Percentiles rank a stretch among this genome's conserved stretches.
Evolutionary conservation across 2,113 vertebrate species (phyloP).

Genomic region (Gymnorhina tibicen): DNA sequence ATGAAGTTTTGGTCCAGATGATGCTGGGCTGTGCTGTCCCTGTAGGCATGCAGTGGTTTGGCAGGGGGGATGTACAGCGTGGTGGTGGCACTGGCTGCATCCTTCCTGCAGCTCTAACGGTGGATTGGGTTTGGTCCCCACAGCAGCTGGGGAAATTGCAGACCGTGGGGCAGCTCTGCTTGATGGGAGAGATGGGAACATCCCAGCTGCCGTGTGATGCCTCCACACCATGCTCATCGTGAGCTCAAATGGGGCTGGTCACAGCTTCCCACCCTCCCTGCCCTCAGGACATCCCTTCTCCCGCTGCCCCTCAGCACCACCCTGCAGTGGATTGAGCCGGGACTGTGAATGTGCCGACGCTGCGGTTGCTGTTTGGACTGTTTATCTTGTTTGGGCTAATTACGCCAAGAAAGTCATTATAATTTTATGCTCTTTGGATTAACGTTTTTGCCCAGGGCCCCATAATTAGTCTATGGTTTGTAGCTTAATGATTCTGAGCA

Average conservation of each 20-base stretch:
- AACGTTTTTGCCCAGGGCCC: slow-evolving; percentile 52
- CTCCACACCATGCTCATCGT: accelerated
- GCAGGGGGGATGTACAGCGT: accelerated
- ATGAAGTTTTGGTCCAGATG: neutral
- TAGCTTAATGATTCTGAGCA: slow-evolving; percentile 39
- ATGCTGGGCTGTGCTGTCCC: neutral
- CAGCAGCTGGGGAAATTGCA: neutral
- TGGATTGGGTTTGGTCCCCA: neutral
- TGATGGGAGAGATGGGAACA: neutral
- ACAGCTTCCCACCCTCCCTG: neutral
- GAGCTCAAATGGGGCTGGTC: neutral
- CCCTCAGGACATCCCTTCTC: neutral
- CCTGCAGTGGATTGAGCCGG: neutral
- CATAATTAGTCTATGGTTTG: slow-evolving; percentile 53
- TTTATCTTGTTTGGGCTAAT: slow-evolving; percentile 63
- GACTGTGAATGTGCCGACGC: neutral
- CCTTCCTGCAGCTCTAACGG: accelerated
- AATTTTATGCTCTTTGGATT: slow-evolving; percentile 65
- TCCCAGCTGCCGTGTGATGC: accelerated
- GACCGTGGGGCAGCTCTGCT: neutral
- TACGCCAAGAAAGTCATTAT: slow-evolving; percentile 58
- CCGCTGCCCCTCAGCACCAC: accelerated
- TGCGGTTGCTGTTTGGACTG: neutral
- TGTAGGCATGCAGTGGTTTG: accelerated
- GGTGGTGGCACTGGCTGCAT: neutral